Base-by-base conservation (phyloP, 2,113 vertebrate genomes). In the Alligator mississippiensis region DNA sequence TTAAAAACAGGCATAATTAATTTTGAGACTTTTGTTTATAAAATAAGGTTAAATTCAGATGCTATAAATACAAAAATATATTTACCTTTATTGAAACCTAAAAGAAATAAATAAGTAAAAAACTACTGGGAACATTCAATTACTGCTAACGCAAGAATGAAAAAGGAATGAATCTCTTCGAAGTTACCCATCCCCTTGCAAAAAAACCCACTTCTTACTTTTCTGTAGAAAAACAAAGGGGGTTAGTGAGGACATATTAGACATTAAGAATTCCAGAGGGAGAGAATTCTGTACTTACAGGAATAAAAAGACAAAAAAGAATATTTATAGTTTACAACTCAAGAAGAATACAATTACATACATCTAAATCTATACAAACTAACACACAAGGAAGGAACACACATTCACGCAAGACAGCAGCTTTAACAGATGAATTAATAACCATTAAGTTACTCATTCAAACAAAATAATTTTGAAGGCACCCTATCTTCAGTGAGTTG, bases 301-400 rank as follows among this genome's bases (percentile, higher is more conserved):
- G 54, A 75, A 54, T 17, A 80, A 3, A 64, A 75, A 34, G 76
- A 59, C 34, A 61, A 79, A 77, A 63, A 15, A 79, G 63, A 38
- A 54, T 54, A 55, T 55, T 76, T 55, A 55, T 54, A 96, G 93
- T 92, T 97, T 97, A 96, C 97, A 97, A 98, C 95, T 4, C 97
- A 93, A 96, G 98, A 89, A 75, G 94, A 75, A 34, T 98, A 77
- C 88, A 97, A 97, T 2, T 96, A 96, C 64, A 98, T 98, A 91
- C 98, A 98, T 81, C 97, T 94, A 96, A 97, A 97, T 93, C 98
- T 98, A 96, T 98, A 98, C 96, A 98, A 94, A 97, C 98, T 98
- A 98, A 91, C 95, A 85, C 91, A 64, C 34, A 57, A 70, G 62
- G 84, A 54, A 97, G 96, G 78, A 25, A 34, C 17, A 77, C 25